A percentile compares a stretch with the other conserved stretches of the same genome.
Evolutionary conservation across 2,113 vertebrate species (phyloP).

Genomic region (Synchiropus splendidus): DNA sequence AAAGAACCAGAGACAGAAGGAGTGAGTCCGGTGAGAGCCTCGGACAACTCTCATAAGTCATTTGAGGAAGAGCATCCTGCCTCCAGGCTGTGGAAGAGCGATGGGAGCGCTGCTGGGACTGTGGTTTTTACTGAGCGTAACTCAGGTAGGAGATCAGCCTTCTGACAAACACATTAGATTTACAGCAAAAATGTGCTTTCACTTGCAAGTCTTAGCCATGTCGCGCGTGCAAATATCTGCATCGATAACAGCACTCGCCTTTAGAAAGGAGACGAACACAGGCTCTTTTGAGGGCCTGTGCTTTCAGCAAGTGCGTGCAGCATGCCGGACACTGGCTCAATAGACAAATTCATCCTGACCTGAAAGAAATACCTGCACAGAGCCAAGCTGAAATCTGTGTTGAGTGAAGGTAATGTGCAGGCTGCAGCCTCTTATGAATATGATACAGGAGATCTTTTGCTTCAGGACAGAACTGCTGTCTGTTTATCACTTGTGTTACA

Average conservation of each 20-base stretch:
- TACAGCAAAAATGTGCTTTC: background rate
- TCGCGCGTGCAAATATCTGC: slow-evolving; percentile 1
- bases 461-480: slow-evolving; percentile 11
- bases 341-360: slow-evolving; percentile 55
- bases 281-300: slow-evolving; percentile 48
- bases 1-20: background rate
- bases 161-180: background rate
- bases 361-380: slow-evolving; percentile 56
- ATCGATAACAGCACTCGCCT: background rate
- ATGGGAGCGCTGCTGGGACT: slow-evolving; percentile 42
- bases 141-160: slow-evolving; percentile 48
- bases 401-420: slow-evolving; percentile 66
- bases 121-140: slow-evolving; percentile 36
- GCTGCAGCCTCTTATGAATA: slow-evolving; percentile 50
- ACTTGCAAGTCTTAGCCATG: no score
- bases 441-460: slow-evolving; percentile 52
- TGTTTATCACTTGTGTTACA: no score
- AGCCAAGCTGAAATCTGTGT: slow-evolving; percentile 54
- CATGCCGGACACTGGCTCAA: slow-evolving; percentile 40
- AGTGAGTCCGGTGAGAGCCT: background rate
- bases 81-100: slow-evolving; percentile 34
- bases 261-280: slow-evolving; percentile 44
- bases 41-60: slow-evolving; percentile 37
- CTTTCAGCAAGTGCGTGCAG: slow-evolving; percentile 52
- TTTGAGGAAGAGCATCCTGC: slow-evolving; percentile 28